Evolutionary conservation across 2,797 vertebrate genomes (phyloP), one percentile per base, ranked within the genome.

Genomic region (Poecilia gillii): DNA sequence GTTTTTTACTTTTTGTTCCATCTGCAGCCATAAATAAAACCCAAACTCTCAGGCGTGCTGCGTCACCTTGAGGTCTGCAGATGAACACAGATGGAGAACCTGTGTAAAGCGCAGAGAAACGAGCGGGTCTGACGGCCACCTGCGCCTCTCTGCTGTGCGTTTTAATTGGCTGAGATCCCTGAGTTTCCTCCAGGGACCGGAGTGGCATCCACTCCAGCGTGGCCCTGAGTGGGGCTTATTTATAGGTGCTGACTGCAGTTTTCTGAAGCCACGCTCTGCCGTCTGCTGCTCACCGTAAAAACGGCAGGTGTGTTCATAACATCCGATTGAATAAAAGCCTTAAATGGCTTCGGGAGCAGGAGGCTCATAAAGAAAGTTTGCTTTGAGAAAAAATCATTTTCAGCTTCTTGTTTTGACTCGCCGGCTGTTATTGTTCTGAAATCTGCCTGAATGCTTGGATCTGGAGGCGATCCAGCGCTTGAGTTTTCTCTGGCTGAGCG

Each of bases 221-320:
- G 77, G 80, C 87, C 57, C 74, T 73, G 68, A 90, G 84, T 53
- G 4, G 49, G 43, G 49, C 23, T 84, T 89, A 89, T 91, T 90
- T 91, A 93, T 91, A 73, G 49, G 49, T 85, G 83, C 89, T 90
- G 90, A 86, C 83, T 85, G 53, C 77, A 85, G 86, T 46, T 51
- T 79, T 88, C 80, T 77, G 74, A 64, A 80, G 55, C 71, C 74
- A 70, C 4, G 2, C 71, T 76, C 71, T 64, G 78, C 53, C 41
- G 74, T 46, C 73, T 55, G 53, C 75, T 5, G 70, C 39, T 70
- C 62, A n/a, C 36, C 79, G 79, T 90, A 81, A 89, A 85, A 79
- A 74, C 47, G 76, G 68, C 78, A 75, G 80, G 51, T 72, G 28
- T 85, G 75, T 92, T 88, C 77, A 82, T 87, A 81, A 90, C 84